Percentiles rank a stretch among this genome's conserved stretches.
phyloP scores from a whole-genome alignment of 2,888 invertebrate genomes.

The Charanyca ferruginea region DNA sequence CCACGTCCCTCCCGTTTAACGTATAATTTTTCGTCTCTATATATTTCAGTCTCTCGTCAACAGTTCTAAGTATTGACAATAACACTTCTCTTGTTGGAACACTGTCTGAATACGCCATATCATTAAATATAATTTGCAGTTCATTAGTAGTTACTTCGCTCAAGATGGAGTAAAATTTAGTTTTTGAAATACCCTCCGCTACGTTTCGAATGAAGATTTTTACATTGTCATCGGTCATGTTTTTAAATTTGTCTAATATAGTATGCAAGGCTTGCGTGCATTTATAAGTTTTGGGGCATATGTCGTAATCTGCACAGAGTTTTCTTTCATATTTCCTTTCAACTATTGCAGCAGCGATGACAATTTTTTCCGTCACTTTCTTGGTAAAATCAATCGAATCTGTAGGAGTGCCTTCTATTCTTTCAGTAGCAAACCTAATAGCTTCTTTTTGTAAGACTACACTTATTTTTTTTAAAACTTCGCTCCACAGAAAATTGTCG shows the following conservation, averaged over 20 bases:
- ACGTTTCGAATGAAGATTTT: slow-evolving; percentile 63
- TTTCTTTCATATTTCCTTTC: slow-evolving; percentile 75
- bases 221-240: slow-evolving; percentile 66
- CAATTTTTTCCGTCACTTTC: slow-evolving; percentile 70
- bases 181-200: slow-evolving; percentile 58
- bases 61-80: slow-evolving; percentile 68
- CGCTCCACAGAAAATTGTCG: slow-evolving; percentile 72
- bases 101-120: slow-evolving; percentile 76
- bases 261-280: slow-evolving; percentile 73
- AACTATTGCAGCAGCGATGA: slow-evolving; percentile 70
- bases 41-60: slow-evolving; percentile 69
- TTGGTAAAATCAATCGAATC: slow-evolving; percentile 64
- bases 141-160: slow-evolving; percentile 72
- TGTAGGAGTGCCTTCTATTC: slow-evolving; percentile 60
- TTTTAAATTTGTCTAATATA: slow-evolving; percentile 68
- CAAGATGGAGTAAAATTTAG: slow-evolving; percentile 72
- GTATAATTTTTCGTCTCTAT: slow-evolving; percentile 54
- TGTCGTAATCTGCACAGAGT: slow-evolving; percentile 72
- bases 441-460: slow-evolving; percentile 75
- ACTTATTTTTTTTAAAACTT: slow-evolving; percentile 77
- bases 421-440: slow-evolving; percentile 63
- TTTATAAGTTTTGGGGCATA: slow-evolving; percentile 74
- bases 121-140: slow-evolving; percentile 78
- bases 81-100: slow-evolving; percentile 75
- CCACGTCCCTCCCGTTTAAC: slow-evolving; percentile 70